phyloP scores from a whole-genome alignment of 2,888 invertebrate species.

The Magallana nippona region DNA sequence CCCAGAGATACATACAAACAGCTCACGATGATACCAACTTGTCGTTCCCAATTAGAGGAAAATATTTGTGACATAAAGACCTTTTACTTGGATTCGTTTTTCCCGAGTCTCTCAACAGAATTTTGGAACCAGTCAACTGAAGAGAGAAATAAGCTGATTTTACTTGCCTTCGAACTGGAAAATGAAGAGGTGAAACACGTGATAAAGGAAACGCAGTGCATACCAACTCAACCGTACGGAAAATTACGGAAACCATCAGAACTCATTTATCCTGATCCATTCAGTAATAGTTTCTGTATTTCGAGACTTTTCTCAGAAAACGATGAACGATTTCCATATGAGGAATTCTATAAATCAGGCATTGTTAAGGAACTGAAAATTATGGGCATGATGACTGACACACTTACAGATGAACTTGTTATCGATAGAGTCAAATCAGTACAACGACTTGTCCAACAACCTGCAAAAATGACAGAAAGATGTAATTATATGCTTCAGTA shows the following conservation, averaged over 20 bases:
- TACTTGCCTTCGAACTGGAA: conserved; percentile 8
- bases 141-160: conserved; percentile 26
- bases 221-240: conserved; percentile 39
- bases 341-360: conserved; percentile 5
- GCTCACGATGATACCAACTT: conserved; percentile 17
- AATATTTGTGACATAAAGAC: not conserved
- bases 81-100: conserved; percentile 37
- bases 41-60: not conserved
- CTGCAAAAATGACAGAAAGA: not conserved
- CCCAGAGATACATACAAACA: not conserved
- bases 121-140: not conserved
- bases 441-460: not conserved
- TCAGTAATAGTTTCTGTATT: not conserved
- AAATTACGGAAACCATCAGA: conserved; percentile 37
- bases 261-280: conserved; percentile 21
- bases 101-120: conserved; percentile 28
- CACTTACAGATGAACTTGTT: conserved; percentile 37
- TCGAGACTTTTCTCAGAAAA: conserved; percentile 28
- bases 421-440: conserved; percentile 39
- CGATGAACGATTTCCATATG: conserved; percentile 41
- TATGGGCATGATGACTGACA: conserved; percentile 37
- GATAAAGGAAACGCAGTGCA: conserved; percentile 36
- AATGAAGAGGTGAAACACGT: not conserved
- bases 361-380: not conserved
- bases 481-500: not conserved